Evolutionary conservation across 2,888 invertebrate species (phyloP), one percentile per base, ranked within the genome.

Genomic region (Tiliacea citrago): DNA sequence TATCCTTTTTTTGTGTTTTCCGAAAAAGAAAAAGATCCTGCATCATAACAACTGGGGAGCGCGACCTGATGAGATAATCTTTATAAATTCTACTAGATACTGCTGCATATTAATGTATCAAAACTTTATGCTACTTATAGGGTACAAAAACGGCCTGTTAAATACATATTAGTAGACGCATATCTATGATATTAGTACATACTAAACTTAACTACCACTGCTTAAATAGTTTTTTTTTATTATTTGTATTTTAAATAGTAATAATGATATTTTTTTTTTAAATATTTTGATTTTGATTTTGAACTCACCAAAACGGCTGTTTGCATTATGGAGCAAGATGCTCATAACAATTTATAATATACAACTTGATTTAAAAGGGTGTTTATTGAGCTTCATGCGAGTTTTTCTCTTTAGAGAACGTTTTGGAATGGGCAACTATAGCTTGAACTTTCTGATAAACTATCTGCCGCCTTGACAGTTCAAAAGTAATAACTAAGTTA

Each of bases 1-100:
- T 58, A 65, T 69, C n/a, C n/a, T 53, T 63, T 58, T 58, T 66
- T 24, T 51, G 60, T 61, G 51, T 18, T 66, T 47, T 66, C 21
- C 13, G 47, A 47, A 8, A 35, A 73, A 2, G n/a, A n/a, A 29
- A 18, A 8, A 16, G 2, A 16, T 57, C 2, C 16, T 24, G 2
- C 3, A 18, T 53, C 2, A 21, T 24, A 69, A 24, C 1, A 24
- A 45, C 24, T 12, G 7, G 24, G 12, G 7, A 3, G 7, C 18
- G 18, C 18, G 10, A 12, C 18, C 4, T 24, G 18, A 18, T 63
- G 1, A 62, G 2, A 61, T 8, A 42, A 39, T n/a, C 5, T 2
- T 61, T n/a, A 16, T 9, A 61, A 0, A 39, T 61, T 9, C 39
- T 35, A n/a, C 2, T 55, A 55, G 24, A 24, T n/a, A 12, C 12